Evolutionary conservation across 1,140 invertebrate species (phyloP), one percentile per base, ranked within the genome.

Genomic region (Zeugodacus cucurbitae): DNA sequence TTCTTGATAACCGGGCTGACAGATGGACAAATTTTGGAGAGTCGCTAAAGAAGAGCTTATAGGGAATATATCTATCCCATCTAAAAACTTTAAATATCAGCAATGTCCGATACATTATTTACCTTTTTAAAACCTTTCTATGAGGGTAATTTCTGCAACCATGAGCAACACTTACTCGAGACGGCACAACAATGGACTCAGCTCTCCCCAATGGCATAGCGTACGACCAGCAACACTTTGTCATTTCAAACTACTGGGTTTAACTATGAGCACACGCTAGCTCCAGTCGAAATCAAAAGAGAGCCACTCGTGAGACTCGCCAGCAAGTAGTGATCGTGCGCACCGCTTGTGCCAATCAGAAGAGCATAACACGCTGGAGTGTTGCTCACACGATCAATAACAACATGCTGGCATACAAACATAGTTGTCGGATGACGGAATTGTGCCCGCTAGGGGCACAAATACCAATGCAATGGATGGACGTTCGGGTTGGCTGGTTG

Each of bases 341-440:
- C 74, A n/a, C 14, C 74, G 74, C 74, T 82, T 82, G 74, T 82
- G 74, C 74, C 74, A 82, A 54, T 82, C 74, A 48, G 26, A 82
- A 48, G 74, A 82, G 74, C 74, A 82, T 48, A 82, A 82, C 74
- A 41, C 58, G 34, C 3, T 82, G 41, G 22, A 82, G 74, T 48
- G 41, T 22, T 48, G 74, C 74, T 82, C 74, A 82, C 11, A 82
- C 26, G 22, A 48, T 82, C 41, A 82, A 82, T 48, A 22, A 26
- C 74, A 7, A 74, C 58, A 62, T 7, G 14, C n/a, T 3, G 10
- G 58, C n/a, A 62, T 62, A 17, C 48, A 54, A 54, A 54, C 48
- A 54, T 78, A n/a, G 37, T 41, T 20, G 70, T 41, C 34, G 37
- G 74, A 44, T 82, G 74, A 82, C 41, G 74, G 41, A 82, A 82